Evolutionary conservation across 2,888 invertebrate genomes (phyloP).

Genomic region (Palloptera scutellata): DNA sequence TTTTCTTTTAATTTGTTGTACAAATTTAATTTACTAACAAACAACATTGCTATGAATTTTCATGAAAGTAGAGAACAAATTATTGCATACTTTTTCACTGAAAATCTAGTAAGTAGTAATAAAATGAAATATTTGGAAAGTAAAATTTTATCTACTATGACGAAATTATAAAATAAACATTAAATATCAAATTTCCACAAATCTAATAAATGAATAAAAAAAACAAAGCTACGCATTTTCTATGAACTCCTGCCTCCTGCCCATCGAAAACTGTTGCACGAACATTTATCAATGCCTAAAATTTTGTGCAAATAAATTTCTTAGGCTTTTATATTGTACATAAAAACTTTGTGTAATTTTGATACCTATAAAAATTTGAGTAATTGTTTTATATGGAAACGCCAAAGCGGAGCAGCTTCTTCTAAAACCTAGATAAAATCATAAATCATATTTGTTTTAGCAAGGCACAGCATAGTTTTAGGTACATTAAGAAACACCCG

Average conservation of each 20-base stretch:
- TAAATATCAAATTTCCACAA: neutral
- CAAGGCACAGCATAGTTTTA: neutral
- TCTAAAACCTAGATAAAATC: conserved; percentile 44
- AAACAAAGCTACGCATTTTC: neutral
- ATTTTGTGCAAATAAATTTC: conserved; percentile 29
- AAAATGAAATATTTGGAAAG: too few species aligned
- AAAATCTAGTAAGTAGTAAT: too few species aligned
- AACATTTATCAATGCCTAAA: conserved; percentile 51
- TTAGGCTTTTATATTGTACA: neutral
- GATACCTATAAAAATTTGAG: conserved; percentile 49
- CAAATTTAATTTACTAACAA: too few species aligned
- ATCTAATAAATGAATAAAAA: neutral
- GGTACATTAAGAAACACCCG: neutral
- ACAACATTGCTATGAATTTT: too few species aligned
- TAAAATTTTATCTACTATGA: too few species aligned
- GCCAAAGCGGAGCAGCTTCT: conserved; percentile 38
- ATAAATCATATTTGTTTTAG: conserved; percentile 51
- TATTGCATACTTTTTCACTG: too few species aligned
- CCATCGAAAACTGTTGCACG: neutral
- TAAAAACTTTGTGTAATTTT: conserved; percentile 3
- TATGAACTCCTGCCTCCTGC: neutral
- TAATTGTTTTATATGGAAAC: conserved; percentile 49
- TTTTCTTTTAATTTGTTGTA: too few species aligned
- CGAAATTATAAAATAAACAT: too few species aligned
- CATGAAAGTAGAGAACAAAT: too few species aligned